A percentile compares a stretch with the other conserved stretches of the same genome.
Conservation (phyloP, 2,888 invertebrate species). For the Athripsodes cinereus region DNA sequence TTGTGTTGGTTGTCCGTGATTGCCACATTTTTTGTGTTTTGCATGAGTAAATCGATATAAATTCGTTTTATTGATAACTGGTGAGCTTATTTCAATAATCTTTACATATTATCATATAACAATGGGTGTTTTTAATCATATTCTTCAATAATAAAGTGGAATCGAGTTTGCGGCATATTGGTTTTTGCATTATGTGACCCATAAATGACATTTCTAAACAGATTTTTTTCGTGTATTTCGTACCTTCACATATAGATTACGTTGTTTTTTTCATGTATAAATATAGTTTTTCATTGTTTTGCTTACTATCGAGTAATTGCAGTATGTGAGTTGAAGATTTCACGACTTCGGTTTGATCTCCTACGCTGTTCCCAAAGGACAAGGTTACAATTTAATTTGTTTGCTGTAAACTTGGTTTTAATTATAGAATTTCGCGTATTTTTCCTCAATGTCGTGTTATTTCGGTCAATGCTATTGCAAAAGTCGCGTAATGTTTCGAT, state of each 20-base stretch:
- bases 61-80: slow-evolving; percentile 43
- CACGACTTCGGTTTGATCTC: background rate
- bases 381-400: background rate
- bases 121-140: background rate
- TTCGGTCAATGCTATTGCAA: background rate
- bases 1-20: slow-evolving; percentile 52
- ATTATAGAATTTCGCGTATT: background rate
- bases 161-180: slow-evolving; percentile 25
- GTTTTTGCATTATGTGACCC: slow-evolving; percentile 26
- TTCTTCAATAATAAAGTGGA: background rate
- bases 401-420: background rate
- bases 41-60: slow-evolving; percentile 46
- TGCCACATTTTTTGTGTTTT: slow-evolving; percentile 50
- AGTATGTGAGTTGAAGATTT: no score
- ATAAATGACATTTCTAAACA: slow-evolving; percentile 25
- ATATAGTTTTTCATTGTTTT: background rate
- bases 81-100: slow-evolving; percentile 37
- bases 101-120: background rate
- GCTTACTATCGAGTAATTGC: background rate
- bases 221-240: slow-evolving; percentile 8
- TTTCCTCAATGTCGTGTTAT: background rate
- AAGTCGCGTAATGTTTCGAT: no score
- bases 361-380: background rate
- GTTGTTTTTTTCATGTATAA: background rate
- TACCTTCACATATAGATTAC: background rate